Percentiles rank a stretch among this genome's conserved stretches.
phyloP scores from a whole-genome alignment of 2,797 vertebrate genomes.

The Poeciliopsis gracilis region DNA sequence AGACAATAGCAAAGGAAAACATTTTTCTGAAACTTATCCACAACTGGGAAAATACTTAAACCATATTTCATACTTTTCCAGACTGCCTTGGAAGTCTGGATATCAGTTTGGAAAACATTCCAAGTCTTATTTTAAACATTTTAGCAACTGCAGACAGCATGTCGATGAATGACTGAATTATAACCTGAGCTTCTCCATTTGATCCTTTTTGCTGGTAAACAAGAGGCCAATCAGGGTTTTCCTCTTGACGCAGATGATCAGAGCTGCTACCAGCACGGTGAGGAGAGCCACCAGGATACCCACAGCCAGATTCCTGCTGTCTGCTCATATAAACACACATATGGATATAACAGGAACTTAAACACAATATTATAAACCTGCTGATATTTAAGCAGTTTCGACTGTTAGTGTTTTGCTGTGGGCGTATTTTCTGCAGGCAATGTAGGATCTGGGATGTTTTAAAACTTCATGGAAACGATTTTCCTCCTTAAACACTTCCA shows the following conservation, averaged over 20 bases:
- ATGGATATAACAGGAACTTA: not conserved
- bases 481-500: not conserved
- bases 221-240: conserved; percentile 84
- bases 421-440: not conserved
- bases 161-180: not conserved
- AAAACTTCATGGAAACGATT: conserved; percentile 7
- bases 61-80: too few species aligned
- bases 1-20: not conserved
- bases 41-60: not conserved
- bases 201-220: conserved; percentile 88
- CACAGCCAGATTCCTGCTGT: conserved; percentile 79
- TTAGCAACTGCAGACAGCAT: not conserved
- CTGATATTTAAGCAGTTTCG: conserved; percentile 9
- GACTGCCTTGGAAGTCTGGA: not conserved
- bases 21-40: not conserved
- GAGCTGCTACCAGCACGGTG: conserved; percentile 81
- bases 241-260: conserved; percentile 88
- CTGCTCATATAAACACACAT: conserved; percentile 71
- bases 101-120: not conserved
- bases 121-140: not conserved
- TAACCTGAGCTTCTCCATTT: conserved; percentile 93
- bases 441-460: not conserved
- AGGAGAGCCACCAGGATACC: conserved; percentile 86
- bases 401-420: not conserved
- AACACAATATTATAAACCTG: not conserved